Conservation (phyloP, 2,888 invertebrate species). For the Fragum whitleyi region DNA sequence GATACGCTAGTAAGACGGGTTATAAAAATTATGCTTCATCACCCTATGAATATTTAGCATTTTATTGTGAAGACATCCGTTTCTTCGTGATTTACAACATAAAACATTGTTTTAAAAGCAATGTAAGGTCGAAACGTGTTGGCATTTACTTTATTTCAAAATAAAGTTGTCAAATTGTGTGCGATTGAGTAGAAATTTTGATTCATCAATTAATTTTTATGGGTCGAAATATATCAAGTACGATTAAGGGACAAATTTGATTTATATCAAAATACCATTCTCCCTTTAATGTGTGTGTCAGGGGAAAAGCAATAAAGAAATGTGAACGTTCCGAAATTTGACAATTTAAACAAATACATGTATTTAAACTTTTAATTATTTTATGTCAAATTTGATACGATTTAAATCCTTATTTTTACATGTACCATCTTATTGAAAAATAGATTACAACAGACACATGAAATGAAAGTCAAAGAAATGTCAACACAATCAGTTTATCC, state of each 20-base stretch:
- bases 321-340: background rate
- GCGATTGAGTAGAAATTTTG: too few relatives aligned
- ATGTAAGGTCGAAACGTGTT: too few relatives aligned
- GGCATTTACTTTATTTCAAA: too few relatives aligned
- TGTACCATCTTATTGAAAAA: too few relatives aligned
- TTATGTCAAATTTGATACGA: too few relatives aligned
- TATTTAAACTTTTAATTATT: too few relatives aligned
- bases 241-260: slow-evolving; percentile 4
- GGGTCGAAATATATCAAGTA: background rate
- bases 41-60: background rate
- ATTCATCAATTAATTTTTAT: background rate
- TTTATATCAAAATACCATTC: background rate
- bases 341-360: too few relatives aligned
- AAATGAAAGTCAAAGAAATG: too few relatives aligned
- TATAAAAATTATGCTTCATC: background rate
- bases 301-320: background rate
- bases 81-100: background rate
- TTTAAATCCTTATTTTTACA: too few relatives aligned
- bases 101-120: background rate
- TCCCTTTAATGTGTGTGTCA: background rate
- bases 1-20: background rate
- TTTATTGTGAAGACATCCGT: background rate
- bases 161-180: too few relatives aligned
- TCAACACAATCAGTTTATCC: too few relatives aligned
- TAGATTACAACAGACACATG: too few relatives aligned